Evolutionary conservation across 2,888 invertebrate species (phyloP).

Genomic region (Ommatoiulus sabulosus): DNA sequence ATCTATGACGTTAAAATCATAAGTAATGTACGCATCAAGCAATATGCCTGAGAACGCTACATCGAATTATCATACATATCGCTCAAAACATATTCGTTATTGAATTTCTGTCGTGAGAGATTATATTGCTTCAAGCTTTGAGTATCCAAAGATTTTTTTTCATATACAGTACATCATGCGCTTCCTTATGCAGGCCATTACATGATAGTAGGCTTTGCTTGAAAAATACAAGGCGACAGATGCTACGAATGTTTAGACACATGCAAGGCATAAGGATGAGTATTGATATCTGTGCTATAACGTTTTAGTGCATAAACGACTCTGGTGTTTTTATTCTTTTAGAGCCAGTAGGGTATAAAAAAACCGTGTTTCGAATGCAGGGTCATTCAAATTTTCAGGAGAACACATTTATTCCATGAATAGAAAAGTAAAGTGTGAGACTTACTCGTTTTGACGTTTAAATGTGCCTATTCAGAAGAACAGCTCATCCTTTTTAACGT

Average conservation of each 20-base stretch:
- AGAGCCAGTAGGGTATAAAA: no score
- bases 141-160: neutral
- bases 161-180: neutral
- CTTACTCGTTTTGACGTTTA: no score
- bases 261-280: neutral
- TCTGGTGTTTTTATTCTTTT: no score
- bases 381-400: no score
- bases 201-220: neutral
- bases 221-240: neutral
- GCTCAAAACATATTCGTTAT: neutral
- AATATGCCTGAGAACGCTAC: neutral
- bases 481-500: no score
- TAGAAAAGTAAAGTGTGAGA: no score
- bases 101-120: neutral
- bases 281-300: neutral
- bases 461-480: no score
- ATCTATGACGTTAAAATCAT: no score
- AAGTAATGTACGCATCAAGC: no score
- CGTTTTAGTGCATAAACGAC: neutral
- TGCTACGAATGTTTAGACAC: neutral
- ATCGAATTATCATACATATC: neutral
- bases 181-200: neutral
- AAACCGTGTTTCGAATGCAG: no score
- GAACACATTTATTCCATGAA: no score
- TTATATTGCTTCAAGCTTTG: neutral